A percentile compares a stretch with the other conserved stretches of the same genome.
Conservation (phyloP, 92 coral and sea anemone genomes). For the Scolanthus callimorphus region DNA sequence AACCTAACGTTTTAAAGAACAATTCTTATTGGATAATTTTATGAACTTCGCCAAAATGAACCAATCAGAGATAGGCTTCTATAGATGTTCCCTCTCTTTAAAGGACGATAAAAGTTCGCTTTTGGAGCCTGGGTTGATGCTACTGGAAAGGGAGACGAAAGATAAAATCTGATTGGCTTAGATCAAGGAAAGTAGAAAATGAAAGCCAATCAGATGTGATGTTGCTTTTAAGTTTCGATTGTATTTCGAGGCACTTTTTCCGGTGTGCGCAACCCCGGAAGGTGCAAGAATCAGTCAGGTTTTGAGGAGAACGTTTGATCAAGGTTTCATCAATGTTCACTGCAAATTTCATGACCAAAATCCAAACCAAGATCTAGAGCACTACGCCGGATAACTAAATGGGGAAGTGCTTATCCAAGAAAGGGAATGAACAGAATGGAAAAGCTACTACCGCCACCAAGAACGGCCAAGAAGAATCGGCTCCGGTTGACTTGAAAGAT, state of each 20-base stretch:
- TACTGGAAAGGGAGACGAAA: constrained; percentile 40
- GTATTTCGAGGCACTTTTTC: constrained; percentile 1
- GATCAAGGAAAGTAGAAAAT: background rate
- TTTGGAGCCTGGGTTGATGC: too few species aligned
- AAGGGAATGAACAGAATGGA: constrained; percentile 12
- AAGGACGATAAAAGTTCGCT: too few species aligned
- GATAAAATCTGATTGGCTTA: background rate
- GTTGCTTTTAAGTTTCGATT: constrained; percentile 2
- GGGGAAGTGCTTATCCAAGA: constrained; percentile 85
- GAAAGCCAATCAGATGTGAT: constrained; percentile 7
- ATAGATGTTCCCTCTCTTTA: too few species aligned
- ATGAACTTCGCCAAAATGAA: too few species aligned
- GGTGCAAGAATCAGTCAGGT: constrained; percentile 23
- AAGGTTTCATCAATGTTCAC: constrained; percentile 4
- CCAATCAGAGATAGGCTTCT: too few species aligned
- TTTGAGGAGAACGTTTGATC: constrained; percentile 11
- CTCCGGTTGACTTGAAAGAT: constrained; percentile 37
- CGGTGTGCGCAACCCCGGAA: constrained; percentile 75
- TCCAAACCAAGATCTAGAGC: background rate
- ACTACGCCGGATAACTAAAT: constrained; percentile 25
- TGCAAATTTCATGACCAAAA: background rate
- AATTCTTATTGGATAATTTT: too few species aligned
- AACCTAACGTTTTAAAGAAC: too few species aligned
- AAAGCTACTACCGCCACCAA: constrained; percentile 13
- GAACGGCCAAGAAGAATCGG: constrained; percentile 14